Base-by-base conservation (phyloP, 2,797 vertebrate genomes). In the Eulemur mongoz region DNA sequence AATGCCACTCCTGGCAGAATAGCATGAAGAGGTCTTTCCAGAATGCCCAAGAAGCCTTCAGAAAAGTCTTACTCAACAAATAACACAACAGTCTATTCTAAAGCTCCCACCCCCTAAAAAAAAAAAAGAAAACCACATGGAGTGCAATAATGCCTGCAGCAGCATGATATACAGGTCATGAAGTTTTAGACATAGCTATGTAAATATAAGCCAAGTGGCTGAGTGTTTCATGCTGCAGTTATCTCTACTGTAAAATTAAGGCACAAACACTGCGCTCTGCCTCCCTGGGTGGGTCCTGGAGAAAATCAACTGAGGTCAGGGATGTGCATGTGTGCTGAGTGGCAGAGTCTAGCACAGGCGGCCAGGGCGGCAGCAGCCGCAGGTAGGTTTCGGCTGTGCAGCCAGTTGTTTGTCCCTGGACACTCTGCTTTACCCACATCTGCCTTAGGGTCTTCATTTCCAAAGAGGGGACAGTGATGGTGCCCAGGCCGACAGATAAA, bases 21-120 rank as follows among this genome's bases (percentile, higher is more conserved):
- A 63, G 84, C 67, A 84, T 45, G 43, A n/a, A 57, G 30, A 89
- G 23, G 40, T n/a, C 78, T 73, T 93, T 92, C 72, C 63, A 70
- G 85, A 96, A 94, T 50, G 40, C 45, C 73, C 32, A 48, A 22
- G 79, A 72, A 81, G 92, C 73, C 43, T 82, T 94, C 11, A 50
- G 79, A 27, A 67, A 80, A 92, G 50, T 50, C 70, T 79, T n/a
- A 54, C 38, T 91, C 61, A 73, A 88, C 52, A 91, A 76, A 89
- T 22, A 35, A 88, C 15, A 93, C n/a, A 23, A 20, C 61, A 14
- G 10, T 86, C 12, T 48, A 32, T 52, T 80, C 12, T 69, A 54
- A 84, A 81, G 65, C 35, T 52, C 65, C 38, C 25, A 3, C 1
- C 22, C 5, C 8, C 40, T n/a, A 1, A 30, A 45, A 85, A 83